Evolutionary conservation across 1,140 invertebrate genomes (phyloP).

Genomic region (Paramacrobiotus metropolitanus): DNA sequence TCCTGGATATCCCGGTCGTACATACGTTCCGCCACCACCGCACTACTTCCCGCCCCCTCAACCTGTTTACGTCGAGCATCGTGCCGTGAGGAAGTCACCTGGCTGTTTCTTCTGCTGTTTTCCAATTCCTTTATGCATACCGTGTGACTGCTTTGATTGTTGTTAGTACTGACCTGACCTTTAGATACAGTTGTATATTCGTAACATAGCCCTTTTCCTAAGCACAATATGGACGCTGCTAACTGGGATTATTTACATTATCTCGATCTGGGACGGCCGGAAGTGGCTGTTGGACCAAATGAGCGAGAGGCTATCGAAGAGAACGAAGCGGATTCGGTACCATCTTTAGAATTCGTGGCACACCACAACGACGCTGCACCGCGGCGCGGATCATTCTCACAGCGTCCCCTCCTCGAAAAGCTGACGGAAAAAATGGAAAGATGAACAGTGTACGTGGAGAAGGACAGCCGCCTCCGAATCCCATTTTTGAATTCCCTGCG

Average conservation of each 20-base stretch:
- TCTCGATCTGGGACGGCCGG: neutral
- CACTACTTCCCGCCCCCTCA: neutral
- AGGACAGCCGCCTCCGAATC: no score
- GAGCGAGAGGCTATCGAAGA: neutral
- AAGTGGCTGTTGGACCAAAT: neutral
- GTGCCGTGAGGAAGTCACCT: neutral
- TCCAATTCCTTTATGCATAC: neutral
- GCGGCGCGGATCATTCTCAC: neutral
- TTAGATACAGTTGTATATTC: neutral
- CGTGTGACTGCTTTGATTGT: conserved; percentile 3
- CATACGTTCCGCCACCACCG: neutral
- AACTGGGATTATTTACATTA: neutral
- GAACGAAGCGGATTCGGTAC: neutral
- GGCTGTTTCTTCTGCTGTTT: conserved; percentile 2
- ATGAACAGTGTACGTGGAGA: no score
- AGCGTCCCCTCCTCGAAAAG: neutral
- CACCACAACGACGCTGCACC: neutral
- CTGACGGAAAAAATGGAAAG: neutral
- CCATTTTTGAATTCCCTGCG: no score
- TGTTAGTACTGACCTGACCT: neutral
- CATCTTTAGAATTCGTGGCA: neutral
- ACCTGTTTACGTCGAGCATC: neutral
- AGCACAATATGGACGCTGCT: neutral
- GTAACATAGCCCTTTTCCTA: neutral
- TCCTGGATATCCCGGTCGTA: neutral